These are phyloP conservation scores for Asteroscopus sphinx DNA, from an alignment of 2,888 invertebrate genomes.

Conservation along the genomic window DNA sequence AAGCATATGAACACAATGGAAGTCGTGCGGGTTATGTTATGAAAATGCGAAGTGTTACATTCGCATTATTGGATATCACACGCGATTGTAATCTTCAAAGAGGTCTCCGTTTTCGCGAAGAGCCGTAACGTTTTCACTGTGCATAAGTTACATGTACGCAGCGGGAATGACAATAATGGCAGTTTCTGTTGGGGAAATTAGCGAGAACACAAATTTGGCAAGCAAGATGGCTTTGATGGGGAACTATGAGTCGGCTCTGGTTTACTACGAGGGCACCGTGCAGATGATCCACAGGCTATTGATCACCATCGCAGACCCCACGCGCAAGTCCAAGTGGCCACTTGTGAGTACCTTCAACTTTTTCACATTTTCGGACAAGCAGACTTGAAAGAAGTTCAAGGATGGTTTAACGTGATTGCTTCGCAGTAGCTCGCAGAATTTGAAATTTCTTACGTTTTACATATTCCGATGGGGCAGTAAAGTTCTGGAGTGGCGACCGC, in stretches of 20 bases:
- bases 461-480: no score
- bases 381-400: no score
- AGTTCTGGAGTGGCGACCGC: no score
- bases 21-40: conserved; percentile 66
- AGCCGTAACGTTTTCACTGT: conserved; percentile 71
- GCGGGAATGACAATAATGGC: conserved; percentile 95
- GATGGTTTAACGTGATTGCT: no score
- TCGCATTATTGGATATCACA: conserved; percentile 77
- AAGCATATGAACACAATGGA: conserved; percentile 60
- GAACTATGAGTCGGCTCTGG: conserved; percentile 97
- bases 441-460: no score
- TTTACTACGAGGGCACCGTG: conserved; percentile 97
- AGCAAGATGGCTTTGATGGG: conserved; percentile 98
- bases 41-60: conserved; percentile 81
- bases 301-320: conserved; percentile 94
- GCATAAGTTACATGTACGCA: conserved; percentile 85
- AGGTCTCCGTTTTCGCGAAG: conserved; percentile 69
- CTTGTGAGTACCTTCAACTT: conserved; percentile 90
- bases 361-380: conserved; percentile 48
- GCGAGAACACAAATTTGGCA: conserved; percentile 98
- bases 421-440: no score
- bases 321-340: conserved; percentile 96
- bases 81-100: conserved; percentile 75
- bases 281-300: conserved; percentile 97
- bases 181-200: conserved; percentile 96